Conservation (phyloP, 2,113 vertebrate species). For the Pontoporia blainvillei region DNA sequence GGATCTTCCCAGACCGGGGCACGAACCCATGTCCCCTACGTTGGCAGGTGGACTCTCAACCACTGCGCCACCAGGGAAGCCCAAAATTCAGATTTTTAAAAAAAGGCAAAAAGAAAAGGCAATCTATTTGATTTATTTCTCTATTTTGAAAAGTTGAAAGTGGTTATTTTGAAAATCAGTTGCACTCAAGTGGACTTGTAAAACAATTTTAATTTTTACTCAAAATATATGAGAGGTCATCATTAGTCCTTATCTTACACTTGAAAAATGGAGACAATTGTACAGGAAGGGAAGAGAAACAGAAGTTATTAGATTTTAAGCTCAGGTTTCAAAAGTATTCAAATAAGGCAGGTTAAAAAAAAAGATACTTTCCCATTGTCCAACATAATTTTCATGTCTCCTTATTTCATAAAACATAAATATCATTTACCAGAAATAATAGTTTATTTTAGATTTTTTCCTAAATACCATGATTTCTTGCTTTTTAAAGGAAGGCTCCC, state of each 20-base stretch:
- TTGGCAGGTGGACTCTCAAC: no score
- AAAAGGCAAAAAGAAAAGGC: background rate
- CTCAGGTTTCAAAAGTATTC: conserved; percentile 43
- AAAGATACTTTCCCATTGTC: background rate
- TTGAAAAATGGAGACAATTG: conserved; percentile 29
- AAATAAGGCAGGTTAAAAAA: conserved; percentile 10
- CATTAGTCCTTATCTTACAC: conserved; percentile 57
- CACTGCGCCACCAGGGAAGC: no score
- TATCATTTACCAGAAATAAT: conserved; percentile 42
- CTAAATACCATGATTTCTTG: background rate
- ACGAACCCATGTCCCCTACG: no score
- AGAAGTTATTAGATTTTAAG: conserved; percentile 4
- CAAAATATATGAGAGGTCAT: conserved; percentile 45
- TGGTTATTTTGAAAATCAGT: background rate
- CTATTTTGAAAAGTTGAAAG: background rate
- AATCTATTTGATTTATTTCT: background rate
- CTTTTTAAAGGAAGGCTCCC: background rate
- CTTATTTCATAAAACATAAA: conserved; percentile 51
- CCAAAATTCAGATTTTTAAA: background rate
- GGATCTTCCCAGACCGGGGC: no score
- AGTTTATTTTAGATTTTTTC: conserved; percentile 35
- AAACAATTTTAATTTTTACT: conserved; percentile 69
- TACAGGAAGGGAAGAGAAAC: background rate
- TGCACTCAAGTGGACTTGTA: conserved; percentile 11
- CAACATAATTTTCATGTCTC: background rate